Conservation (phyloP, 2,797 vertebrate genomes). For the Molossus alvarezi region DNA sequence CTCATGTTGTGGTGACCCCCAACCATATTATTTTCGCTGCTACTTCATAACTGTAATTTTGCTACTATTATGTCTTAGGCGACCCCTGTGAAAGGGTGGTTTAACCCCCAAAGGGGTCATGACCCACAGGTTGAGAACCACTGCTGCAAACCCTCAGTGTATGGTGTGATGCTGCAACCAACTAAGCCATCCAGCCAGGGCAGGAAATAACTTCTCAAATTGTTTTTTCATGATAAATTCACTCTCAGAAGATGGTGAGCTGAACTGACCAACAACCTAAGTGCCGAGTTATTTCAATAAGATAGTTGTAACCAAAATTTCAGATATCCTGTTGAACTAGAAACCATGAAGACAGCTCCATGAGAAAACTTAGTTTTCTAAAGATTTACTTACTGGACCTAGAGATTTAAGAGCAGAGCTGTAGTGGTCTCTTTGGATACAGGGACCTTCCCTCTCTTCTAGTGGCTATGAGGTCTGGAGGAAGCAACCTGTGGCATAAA, state of each 20-base stretch:
- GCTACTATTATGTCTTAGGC: too few species aligned
- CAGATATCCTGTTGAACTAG: background rate
- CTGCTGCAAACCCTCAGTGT: background rate
- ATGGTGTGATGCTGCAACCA: background rate
- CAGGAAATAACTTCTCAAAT: slow-evolving; percentile 40
- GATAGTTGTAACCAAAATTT: background rate
- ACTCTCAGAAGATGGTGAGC: background rate
- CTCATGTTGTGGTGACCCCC: too few species aligned
- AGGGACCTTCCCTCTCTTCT: background rate
- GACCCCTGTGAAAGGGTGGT: too few species aligned
- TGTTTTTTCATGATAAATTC: slow-evolving; percentile 70
- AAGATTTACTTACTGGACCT: background rate
- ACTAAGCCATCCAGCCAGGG: background rate
- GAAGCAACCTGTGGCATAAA: background rate
- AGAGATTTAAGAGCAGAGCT: background rate
- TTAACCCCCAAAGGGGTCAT: too few species aligned
- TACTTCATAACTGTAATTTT: too few species aligned
- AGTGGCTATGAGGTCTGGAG: background rate
- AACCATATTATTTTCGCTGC: too few species aligned
- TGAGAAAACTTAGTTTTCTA: slow-evolving; percentile 13
- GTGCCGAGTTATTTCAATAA: slow-evolving; percentile 16
- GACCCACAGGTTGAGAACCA: too few species aligned
- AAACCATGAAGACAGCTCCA: background rate
- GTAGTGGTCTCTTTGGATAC: background rate
- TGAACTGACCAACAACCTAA: slow-evolving; percentile 37